Percentiles rank a stretch among this genome's conserved stretches.
Conservation (phyloP, 2,797 vertebrate genomes). For the Odontamblyopus lacepedii region DNA sequence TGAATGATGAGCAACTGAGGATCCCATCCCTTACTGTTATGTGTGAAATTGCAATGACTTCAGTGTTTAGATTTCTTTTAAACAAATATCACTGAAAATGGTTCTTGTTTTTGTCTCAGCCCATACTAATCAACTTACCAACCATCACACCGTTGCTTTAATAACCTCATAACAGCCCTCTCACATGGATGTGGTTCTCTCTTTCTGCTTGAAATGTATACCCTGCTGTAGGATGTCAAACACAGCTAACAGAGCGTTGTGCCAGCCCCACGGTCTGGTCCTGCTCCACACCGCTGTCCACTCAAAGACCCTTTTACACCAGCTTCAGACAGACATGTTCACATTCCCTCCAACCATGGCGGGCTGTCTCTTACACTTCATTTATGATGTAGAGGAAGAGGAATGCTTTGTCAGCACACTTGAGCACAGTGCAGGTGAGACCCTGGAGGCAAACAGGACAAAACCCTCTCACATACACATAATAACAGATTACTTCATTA, state of each 20-base stretch:
- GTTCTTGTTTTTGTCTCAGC: slow-evolving; percentile 34
- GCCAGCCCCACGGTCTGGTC: slow-evolving; percentile 33
- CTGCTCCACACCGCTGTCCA: slow-evolving; percentile 7
- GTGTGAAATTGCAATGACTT: too few relatives aligned
- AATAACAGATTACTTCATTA: background rate
- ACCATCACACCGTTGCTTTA: slow-evolving; percentile 46
- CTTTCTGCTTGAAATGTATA: slow-evolving; percentile 48
- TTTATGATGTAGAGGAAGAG: slow-evolving; percentile 25
- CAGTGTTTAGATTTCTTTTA: too few relatives aligned
- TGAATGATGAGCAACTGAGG: too few relatives aligned
- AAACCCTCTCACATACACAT: background rate
- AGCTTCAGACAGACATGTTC: slow-evolving; percentile 25
- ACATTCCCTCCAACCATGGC: slow-evolving; percentile 20
- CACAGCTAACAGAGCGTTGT: slow-evolving; percentile 29
- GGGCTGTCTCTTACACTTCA: slow-evolving; percentile 32
- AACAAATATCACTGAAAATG: too few relatives aligned
- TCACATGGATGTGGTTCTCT: slow-evolving; percentile 53
- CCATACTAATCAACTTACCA: slow-evolving; percentile 32
- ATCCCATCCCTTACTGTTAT: too few relatives aligned
- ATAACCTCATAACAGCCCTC: slow-evolving; percentile 47
- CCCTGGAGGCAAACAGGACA: slow-evolving; percentile 14
- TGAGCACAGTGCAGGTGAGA: slow-evolving; percentile 56
- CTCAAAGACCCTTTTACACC: slow-evolving; percentile 42
- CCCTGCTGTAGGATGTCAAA: slow-evolving; percentile 41
- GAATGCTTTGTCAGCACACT: slow-evolving; percentile 44